Conservation (phyloP, 2,113 vertebrate species). For the Sarotherodon lohbergeri region DNA sequence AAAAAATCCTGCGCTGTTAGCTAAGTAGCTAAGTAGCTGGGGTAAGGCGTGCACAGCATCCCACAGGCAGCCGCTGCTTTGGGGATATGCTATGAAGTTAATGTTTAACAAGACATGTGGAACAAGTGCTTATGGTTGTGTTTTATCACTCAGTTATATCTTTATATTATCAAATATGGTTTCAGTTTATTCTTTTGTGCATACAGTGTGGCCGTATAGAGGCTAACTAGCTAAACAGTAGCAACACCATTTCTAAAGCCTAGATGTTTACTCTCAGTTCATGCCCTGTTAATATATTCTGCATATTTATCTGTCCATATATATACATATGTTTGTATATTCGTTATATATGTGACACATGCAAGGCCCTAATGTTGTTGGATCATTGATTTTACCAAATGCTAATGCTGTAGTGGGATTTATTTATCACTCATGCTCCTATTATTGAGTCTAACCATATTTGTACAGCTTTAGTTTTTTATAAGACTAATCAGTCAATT, state of each 20-base stretch:
- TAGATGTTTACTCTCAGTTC: background rate
- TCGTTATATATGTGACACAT: background rate
- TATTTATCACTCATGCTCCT: rapidly evolving
- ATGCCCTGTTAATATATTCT: background rate
- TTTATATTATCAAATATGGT: background rate
- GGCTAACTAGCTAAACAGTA: background rate
- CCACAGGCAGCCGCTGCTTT: background rate
- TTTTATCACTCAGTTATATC: background rate
- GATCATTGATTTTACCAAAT: background rate
- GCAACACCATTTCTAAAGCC: background rate
- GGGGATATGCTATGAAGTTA: background rate
- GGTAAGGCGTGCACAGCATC: background rate
- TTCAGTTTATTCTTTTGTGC: background rate
- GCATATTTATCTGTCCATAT: background rate
- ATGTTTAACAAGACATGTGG: background rate
- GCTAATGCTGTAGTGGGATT: background rate
- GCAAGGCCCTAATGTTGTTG: background rate
- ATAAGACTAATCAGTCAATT: background rate
- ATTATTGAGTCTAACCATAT: rapidly evolving
- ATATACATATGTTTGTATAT: background rate
- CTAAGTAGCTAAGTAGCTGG: background rate
- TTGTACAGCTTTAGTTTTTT: rapidly evolving
- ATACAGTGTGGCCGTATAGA: background rate
- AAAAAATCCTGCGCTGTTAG: background rate
- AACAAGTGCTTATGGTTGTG: background rate